Percentiles rank a stretch among this genome's conserved stretches.
phyloP scores from a whole-genome alignment of 2,888 invertebrate species.

The Pollenia labialis region DNA sequence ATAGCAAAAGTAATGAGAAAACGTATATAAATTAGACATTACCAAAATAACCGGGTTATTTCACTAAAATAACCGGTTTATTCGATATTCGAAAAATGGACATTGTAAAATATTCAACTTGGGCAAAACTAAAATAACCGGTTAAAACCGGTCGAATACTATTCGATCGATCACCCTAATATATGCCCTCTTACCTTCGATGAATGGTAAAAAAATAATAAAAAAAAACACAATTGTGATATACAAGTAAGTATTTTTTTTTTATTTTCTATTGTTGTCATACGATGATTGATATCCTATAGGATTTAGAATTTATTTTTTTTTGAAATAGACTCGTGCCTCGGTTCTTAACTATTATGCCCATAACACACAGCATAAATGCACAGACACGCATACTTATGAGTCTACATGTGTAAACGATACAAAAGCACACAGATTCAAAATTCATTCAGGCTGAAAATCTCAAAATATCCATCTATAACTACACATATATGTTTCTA shows the following conservation, averaged over 20 bases:
- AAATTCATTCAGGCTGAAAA: conserved; percentile 36
- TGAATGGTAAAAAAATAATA: too few relatives aligned
- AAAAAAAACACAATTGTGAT: conserved; percentile 18
- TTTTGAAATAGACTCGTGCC: conserved; percentile 50
- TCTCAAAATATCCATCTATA: conserved; percentile 7
- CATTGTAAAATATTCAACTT: too few relatives aligned
- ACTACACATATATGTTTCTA: background rate
- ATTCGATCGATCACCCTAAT: too few relatives aligned
- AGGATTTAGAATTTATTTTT: conserved; percentile 43
- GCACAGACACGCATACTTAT: conserved; percentile 33
- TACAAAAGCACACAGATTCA: conserved; percentile 32
- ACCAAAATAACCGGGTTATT: too few relatives aligned
- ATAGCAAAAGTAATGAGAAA: too few relatives aligned
- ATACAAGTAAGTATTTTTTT: conserved; percentile 2
- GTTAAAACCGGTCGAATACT: too few relatives aligned
- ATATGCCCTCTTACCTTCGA: too few relatives aligned
- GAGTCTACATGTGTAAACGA: conserved; percentile 32
- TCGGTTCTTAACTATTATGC: conserved; percentile 24
- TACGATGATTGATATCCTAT: conserved; percentile 60
- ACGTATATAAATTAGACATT: too few relatives aligned
- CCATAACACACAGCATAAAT: conserved; percentile 22
- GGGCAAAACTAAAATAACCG: too few relatives aligned
- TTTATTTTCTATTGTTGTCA: conserved; percentile 42
- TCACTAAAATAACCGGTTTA: too few relatives aligned
- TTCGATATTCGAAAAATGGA: too few relatives aligned